Percentiles rank a stretch among this genome's conserved stretches.
phyloP scores from a whole-genome alignment of 2,797 vertebrate species.

The Pygocentrus nattereri region DNA sequence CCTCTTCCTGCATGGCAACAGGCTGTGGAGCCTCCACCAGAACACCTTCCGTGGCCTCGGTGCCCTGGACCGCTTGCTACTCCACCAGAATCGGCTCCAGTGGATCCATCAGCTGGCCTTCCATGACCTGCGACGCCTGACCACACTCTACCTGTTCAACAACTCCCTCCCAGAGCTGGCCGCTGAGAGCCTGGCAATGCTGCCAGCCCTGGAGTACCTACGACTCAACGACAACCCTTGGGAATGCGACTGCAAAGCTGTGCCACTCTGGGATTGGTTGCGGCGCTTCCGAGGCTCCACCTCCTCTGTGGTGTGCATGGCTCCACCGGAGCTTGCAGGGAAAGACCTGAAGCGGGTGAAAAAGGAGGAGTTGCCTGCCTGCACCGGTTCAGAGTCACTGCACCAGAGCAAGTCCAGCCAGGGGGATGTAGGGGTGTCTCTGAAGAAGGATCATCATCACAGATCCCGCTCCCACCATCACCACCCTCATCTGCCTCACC shows the following conservation, averaged over 20 bases:
- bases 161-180: conserved; percentile 92
- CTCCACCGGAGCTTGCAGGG: conserved; percentile 80
- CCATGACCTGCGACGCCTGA: conserved; percentile 92
- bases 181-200: conserved; percentile 85
- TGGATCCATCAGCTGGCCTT: conserved; percentile 93
- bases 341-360: conserved; percentile 89
- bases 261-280: conserved; percentile 96
- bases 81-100: conserved; percentile 95
- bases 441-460: conserved; percentile 80
- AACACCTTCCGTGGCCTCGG: conserved; percentile 94
- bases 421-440: conserved; percentile 75
- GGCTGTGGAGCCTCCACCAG: conserved; percentile 92
- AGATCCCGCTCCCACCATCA: conserved; percentile 74
- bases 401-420: conserved; percentile 85
- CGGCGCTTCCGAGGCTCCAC: conserved; percentile 91
- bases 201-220: conserved; percentile 92
- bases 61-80: conserved; percentile 90
- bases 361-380: conserved; percentile 88
- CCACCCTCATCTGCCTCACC: conserved; percentile 77
- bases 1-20: conserved; percentile 96
- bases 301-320: conserved; percentile 84
- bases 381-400: conserved; percentile 80
- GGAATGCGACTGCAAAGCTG: conserved; percentile 92
- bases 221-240: conserved; percentile 96
- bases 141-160: conserved; percentile 96